Percentiles rank a stretch among this genome's conserved stretches.
Conservation (phyloP, 2,888 invertebrate species). For the Gymnosoma rotundatum region DNA sequence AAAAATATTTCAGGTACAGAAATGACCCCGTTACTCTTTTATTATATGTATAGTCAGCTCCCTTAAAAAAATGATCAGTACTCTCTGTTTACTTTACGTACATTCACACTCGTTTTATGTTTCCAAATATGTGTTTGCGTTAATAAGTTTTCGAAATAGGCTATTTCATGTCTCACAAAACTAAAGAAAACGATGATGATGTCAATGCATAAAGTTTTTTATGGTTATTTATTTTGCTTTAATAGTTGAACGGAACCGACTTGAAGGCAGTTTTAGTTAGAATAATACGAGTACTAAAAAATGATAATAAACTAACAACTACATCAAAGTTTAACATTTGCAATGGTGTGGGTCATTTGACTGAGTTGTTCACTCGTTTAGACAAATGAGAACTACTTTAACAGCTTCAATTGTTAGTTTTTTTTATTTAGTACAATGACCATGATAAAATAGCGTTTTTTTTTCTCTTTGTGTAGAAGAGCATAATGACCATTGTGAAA, state of each 20-base stretch:
- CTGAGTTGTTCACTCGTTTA: not conserved
- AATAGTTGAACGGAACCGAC: slow-evolving; percentile 14
- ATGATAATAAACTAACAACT: not conserved
- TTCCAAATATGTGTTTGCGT: no score
- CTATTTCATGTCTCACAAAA: slow-evolving; percentile 31
- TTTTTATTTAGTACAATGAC: slow-evolving; percentile 36
- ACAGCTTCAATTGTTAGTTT: slow-evolving; percentile 35
- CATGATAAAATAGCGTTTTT: slow-evolving; percentile 17
- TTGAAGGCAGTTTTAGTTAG: slow-evolving; percentile 16
- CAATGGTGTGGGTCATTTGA: slow-evolving; percentile 16
- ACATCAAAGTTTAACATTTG: not conserved
- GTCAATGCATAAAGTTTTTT: slow-evolving; percentile 36
- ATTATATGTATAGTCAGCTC: no score
- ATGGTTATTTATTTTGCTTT: slow-evolving; percentile 40
- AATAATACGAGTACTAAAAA: slow-evolving; percentile 10
- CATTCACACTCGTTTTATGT: no score
- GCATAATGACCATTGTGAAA: slow-evolving; percentile 13
- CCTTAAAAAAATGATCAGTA: no score
- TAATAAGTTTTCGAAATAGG: not conserved
- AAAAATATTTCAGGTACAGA: no score
- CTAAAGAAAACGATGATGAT: slow-evolving; percentile 47
- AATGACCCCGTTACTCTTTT: no score
- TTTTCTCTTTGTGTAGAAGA: not conserved
- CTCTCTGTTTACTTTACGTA: no score
- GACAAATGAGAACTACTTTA: slow-evolving; percentile 25